Evolutionary conservation across 2,113 vertebrate genomes (phyloP).

Genomic region (Melanocharis versteri): DNA sequence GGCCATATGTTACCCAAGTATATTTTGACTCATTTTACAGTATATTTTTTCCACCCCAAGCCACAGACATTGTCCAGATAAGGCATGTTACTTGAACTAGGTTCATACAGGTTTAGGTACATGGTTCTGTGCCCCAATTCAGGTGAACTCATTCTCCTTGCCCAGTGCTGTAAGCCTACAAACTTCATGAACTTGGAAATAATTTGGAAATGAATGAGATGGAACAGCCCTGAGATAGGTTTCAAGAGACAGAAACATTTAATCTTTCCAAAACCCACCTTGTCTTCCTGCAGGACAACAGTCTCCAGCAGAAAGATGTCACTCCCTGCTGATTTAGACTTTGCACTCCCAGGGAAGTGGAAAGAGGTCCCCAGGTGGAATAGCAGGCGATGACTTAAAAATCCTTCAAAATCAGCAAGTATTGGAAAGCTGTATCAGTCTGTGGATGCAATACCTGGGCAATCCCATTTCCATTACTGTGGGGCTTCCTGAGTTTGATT

Average conservation of each 20-base stretch:
- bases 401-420: neutral
- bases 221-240: neutral
- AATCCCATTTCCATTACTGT: neutral
- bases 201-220: neutral
- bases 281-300: neutral
- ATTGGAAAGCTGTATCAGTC: neutral
- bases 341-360: accelerated
- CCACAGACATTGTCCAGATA: too few relatives aligned
- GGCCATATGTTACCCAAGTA: neutral
- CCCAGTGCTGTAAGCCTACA: neutral
- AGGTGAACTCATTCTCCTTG: neutral
- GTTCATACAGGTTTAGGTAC: neutral
- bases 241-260: neutral
- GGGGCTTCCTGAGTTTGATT: neutral
- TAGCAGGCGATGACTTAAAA: neutral
- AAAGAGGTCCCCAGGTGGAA: neutral
- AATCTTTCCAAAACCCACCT: neutral
- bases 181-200: neutral
- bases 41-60: neutral
- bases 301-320: neutral
- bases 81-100: neutral
- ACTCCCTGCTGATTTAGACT: neutral
- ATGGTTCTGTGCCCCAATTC: neutral
- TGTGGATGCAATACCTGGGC: neutral
- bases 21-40: neutral